Percentiles rank a stretch among this genome's conserved stretches.
These are phyloP conservation scores for Centropus unirufus DNA, from an alignment of 2,113 vertebrate genomes.

Conservation along the genomic window DNA sequence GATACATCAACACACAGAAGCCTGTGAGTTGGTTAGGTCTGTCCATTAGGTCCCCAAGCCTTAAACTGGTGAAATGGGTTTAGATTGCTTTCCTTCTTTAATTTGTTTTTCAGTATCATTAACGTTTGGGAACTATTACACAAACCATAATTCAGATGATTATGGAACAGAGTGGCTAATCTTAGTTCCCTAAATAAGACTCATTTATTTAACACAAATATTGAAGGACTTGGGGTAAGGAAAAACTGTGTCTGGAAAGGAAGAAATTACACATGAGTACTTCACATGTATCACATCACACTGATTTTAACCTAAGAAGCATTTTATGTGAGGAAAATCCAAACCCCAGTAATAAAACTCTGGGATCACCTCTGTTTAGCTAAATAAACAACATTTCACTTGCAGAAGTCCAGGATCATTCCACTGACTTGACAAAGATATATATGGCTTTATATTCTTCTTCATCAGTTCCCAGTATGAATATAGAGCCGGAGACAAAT, in stretches of 20 bases:
- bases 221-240: not conserved
- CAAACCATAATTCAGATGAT: not conserved
- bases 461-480: not conserved
- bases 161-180: not conserved
- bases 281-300: not conserved
- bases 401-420: not conserved
- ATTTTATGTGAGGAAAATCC: not conserved
- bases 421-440: not conserved
- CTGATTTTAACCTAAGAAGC: not conserved
- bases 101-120: not conserved
- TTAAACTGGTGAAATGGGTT: not conserved
- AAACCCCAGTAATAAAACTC: not conserved
- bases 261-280: not conserved
- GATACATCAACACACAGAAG: not conserved
- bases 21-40: not conserved
- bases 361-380: not conserved
- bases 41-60: not conserved
- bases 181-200: not conserved
- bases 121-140: not conserved
- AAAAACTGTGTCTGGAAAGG: not conserved
- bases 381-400: not conserved
- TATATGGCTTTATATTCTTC: not conserved
- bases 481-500: not conserved
- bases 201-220: not conserved
- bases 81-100: not conserved